These are phyloP conservation scores for fruit fly (Drosophila melanogaster) DNA, from an alignment of 1,140 invertebrate genomes.

Conservation along the genomic window Release_6_plus_ISO1_MT NT_037436.4:16532001-16532500, in stretches of 20 bases:
- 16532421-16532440: background rate
- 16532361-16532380: constrained; percentile 22
- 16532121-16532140: constrained; percentile 3
- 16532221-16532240: background rate
- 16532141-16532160: constrained; percentile 31
- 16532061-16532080: constrained; percentile 20
- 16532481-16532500: constrained; percentile 30
- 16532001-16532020: constrained; percentile 46
- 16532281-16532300: constrained; percentile 19
- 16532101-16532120: constrained; percentile 13
- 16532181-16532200: background rate
- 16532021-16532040: constrained; percentile 38
- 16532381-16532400: constrained; percentile 26
- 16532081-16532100: constrained; percentile 41
- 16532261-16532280: constrained; percentile 9
- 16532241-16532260: constrained; percentile 9
- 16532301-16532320: constrained; percentile 17
- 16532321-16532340: constrained; percentile 33
- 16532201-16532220: constrained; percentile 11
- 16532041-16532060: background rate
- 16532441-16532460: background rate
- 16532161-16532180: background rate
- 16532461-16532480: constrained; percentile 41
- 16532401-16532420: constrained; percentile 10
- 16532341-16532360: background rate